Conservation (phyloP, 2,888 invertebrate species). For the Nyleta sp. region DNA sequence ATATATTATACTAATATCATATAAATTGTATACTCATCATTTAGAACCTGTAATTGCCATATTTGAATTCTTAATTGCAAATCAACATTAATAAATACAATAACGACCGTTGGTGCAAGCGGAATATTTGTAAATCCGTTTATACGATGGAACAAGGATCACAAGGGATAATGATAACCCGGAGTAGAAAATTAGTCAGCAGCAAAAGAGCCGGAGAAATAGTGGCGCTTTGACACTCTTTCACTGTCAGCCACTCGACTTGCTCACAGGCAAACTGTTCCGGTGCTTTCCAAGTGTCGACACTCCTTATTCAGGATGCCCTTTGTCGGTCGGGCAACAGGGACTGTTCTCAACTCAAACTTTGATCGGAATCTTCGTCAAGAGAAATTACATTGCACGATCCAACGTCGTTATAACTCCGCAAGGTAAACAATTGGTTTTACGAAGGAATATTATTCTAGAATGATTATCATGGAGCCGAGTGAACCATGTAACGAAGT, state of each 20-base stretch:
- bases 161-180: slow-evolving; percentile 9
- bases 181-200: not conserved
- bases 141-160: not conserved
- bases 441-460: slow-evolving; percentile 24
- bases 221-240: slow-evolving; percentile 24
- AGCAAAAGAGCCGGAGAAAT: slow-evolving; percentile 17
- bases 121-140: not conserved
- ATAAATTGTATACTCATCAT: too few relatives aligned
- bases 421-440: slow-evolving; percentile 30
- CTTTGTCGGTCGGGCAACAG: slow-evolving; percentile 37
- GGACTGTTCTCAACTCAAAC: slow-evolving; percentile 24
- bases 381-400: slow-evolving; percentile 46
- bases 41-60: too few relatives aligned
- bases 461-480: slow-evolving; percentile 18
- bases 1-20: too few relatives aligned
- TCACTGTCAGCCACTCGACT: slow-evolving; percentile 8
- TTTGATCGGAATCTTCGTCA: slow-evolving; percentile 51
- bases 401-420: slow-evolving; percentile 47
- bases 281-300: slow-evolving; percentile 21
- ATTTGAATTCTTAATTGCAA: too few relatives aligned
- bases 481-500: slow-evolving; percentile 34
- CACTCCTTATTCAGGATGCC: slow-evolving; percentile 16
- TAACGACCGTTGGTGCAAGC: too few relatives aligned
- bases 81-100: too few relatives aligned
- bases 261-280: slow-evolving; percentile 4